Percentiles rank a stretch among this genome's conserved stretches.
Conservation (phyloP, 2,113 vertebrate species). For the Seriola dumerili region DNA sequence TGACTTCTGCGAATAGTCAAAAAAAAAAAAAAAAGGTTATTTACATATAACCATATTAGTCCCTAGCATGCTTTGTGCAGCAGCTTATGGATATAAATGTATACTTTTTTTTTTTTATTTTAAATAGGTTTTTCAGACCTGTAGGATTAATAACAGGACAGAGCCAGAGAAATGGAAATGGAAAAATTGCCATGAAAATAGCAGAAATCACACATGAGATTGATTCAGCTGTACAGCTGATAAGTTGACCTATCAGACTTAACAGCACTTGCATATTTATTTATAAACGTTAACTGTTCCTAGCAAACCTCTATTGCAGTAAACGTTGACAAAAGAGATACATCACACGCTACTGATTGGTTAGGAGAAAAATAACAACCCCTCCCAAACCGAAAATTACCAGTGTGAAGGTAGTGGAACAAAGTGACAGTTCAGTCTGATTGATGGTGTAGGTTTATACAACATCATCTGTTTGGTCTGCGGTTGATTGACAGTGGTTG, state of each 20-base stretch:
- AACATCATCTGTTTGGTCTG: conserved; percentile 12
- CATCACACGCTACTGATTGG: neutral
- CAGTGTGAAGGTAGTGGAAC: conserved; percentile 14
- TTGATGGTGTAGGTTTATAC: conserved; percentile 12
- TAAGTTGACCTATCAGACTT: neutral
- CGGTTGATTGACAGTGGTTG: conserved; percentile 10
- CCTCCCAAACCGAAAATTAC: neutral
- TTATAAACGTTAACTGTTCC: no score
- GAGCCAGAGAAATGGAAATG: neutral
- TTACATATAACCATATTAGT: neutral
- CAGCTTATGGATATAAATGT: neutral
- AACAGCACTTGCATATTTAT: neutral
- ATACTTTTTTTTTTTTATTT: neutral
- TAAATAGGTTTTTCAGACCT: neutral
- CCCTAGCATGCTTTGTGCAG: neutral
- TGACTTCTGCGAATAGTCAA: neutral
- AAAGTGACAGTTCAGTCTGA: conserved; percentile 19
- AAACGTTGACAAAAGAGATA: neutral
- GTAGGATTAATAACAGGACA: neutral
- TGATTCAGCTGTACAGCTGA: neutral
- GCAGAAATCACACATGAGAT: neutral
- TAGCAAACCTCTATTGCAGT: neutral
- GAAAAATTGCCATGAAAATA: neutral
- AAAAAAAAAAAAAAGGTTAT: neutral
- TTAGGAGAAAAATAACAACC: neutral